Evolutionary conservation across 2,888 invertebrate genomes (phyloP), one percentile per base, ranked within the genome.

Genomic region (Scrobipalpa atriplicella): DNA sequence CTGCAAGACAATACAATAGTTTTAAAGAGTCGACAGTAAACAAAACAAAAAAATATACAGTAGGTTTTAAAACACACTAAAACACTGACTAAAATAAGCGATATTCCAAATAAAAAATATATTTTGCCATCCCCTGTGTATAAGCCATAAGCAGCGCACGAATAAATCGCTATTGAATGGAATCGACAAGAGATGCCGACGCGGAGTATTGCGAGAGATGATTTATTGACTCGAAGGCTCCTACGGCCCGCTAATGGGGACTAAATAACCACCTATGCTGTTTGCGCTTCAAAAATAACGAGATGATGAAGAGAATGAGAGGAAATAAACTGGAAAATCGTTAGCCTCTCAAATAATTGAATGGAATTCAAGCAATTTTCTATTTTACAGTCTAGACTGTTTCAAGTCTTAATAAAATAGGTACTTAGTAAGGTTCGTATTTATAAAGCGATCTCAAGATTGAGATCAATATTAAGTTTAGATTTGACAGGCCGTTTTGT

Each of bases 171-270:
- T 84, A 84, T 86, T 86, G 80, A 89, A 87, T 87, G 81, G 86
- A 86, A 85, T 85, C 85, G 85, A 83, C 84, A 83, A 85, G 84
- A 84, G 85, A 88, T 83, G 86, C 83, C 82, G 81, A 81, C 82
- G 85, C 83, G 82, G 81, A 81, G 65, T 67, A 67, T 63, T 78
- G 81, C 80, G 82, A 82, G 83, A 81, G 79, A 90, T 90, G 90
- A 90, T 90, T 90, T 90, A 90, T 90, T 86, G 87, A 86, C 87
- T 87, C 79, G 78, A 78, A 82, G 79, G 78, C 80, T 80, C 75
- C 76, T 76, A 75, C 75, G n/a, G 19, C 72, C 70, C 75, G 73
- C 78, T 83, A 83, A 83, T 83, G 82, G 81, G 69, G 71, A 77
- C 80, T 78, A 79, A 79, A 78, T 79, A 78, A 78, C 77, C 73